Evolutionary conservation across 2,797 vertebrate species (phyloP), one percentile per base, ranked within the genome.

Genomic region (Mallotus villosus): DNA sequence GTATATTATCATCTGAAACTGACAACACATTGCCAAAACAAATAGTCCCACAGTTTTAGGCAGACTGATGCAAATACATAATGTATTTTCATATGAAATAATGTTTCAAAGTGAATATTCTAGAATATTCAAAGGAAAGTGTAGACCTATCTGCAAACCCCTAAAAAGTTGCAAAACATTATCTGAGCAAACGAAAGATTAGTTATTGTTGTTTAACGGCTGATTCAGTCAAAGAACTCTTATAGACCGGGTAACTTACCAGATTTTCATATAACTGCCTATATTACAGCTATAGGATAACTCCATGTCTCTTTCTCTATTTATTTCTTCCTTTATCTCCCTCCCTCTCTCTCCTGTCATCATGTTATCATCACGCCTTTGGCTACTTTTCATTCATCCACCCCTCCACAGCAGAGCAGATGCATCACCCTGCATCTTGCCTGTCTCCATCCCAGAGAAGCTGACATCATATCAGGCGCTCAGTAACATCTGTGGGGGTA

Each of bases 401-500:
- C 78, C 70, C 63, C 57, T 70, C 64, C 70, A 81, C 74, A 75
- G 66, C 80, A 34, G 73, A 89, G 81, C 79, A 65, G 86, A 90
- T 91, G 71, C 90, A 92, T 92, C 89, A 90, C 84, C 86, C 84
- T 61, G 29, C 79, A n/a, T 83, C 71, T 71, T 68, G 81, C 71
- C 78, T 79, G 77, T 78, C 82, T 84, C 68, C 17, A 71, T 66
- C 24, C 63, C 78, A 76, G 82, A 88, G 85, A 90, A 80, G 65
- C 87, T 90, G 89, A 93, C 91, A 92, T 92, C 90, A 93, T 92
- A 92, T 90, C 88, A 90, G 85, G 88, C 90, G 87, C 88, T 90
- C 84, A 1, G 89, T 90, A 94, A 94, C 93, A 94, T 94, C 93
- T 94, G 93, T 91, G 93, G 88, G 91, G 91, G 88, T 88, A 88